Conservation (phyloP, 2,888 invertebrate genomes). For the Ashinkailepas kermadecensis region DNA sequence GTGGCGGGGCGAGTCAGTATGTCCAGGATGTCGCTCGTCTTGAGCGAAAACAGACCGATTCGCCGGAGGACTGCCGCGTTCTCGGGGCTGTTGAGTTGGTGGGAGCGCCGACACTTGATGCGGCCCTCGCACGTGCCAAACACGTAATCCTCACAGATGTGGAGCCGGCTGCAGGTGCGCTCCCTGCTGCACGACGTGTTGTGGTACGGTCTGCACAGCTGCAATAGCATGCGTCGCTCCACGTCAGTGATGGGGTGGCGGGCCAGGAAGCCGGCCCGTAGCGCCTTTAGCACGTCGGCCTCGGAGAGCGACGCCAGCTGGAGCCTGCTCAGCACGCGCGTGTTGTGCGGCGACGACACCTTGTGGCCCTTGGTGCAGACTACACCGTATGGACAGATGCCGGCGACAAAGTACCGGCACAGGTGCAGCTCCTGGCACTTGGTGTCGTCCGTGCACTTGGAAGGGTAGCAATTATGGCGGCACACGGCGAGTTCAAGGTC, state of each 20-base stretch:
- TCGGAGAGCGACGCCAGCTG: neutral
- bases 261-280: neutral
- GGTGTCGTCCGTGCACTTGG: neutral
- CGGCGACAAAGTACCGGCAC: neutral
- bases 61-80: neutral
- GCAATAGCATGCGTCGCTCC: neutral
- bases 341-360: neutral
- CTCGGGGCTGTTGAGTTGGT: neutral
- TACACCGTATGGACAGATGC: neutral
- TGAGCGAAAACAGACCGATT: neutral
- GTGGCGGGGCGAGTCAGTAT: neutral
- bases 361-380: neutral
- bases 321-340: neutral
- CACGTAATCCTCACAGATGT: neutral
- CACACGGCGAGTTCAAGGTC: neutral
- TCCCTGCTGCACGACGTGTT: neutral
- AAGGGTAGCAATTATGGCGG: neutral
- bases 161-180: neutral
- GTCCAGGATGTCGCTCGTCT: neutral
- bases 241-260: neutral
- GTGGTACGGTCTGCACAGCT: neutral
- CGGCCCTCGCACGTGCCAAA: neutral
- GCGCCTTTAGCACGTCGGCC: neutral
- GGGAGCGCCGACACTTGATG: neutral
- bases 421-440: neutral